phyloP scores from a whole-genome alignment of 2,113 vertebrate genomes.

The Montifringilla adamsi region DNA sequence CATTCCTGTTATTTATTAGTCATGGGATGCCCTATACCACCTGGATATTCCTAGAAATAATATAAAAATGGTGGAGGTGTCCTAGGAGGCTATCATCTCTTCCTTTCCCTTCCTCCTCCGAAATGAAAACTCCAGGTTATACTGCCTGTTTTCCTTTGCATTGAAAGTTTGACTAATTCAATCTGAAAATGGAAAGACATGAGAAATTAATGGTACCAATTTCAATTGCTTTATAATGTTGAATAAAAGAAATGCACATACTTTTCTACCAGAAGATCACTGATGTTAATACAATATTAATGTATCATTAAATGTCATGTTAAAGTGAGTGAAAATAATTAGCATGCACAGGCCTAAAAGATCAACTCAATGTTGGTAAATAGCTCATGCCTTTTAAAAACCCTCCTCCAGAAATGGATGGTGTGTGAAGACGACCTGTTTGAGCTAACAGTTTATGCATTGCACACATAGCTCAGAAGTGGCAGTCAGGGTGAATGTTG shows the following conservation, averaged over 20 bases:
- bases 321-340: background rate
- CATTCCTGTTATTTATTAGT: background rate
- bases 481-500: background rate
- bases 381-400: background rate
- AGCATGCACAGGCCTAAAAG: background rate
- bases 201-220: background rate
- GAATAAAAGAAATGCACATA: background rate
- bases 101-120: background rate
- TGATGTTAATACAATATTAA: background rate
- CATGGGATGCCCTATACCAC: rapidly evolving
- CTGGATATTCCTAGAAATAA: background rate
- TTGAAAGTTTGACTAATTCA: background rate
- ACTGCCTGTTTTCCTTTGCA: background rate
- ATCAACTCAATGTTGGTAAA: background rate
- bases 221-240: background rate
- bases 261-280: background rate
- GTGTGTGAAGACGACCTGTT: background rate
- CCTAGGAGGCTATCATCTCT: background rate
- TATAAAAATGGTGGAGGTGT: background rate
- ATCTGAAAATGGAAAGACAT: background rate
- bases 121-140: background rate
- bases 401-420: background rate
- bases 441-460: background rate
- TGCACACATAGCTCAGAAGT: background rate
- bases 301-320: background rate